Percentiles rank a stretch among this genome's conserved stretches.
These are phyloP conservation scores for Drosophila mojavensis DNA, from an alignment of 1,140 invertebrate genomes.

Conservation along the genomic window DNA sequence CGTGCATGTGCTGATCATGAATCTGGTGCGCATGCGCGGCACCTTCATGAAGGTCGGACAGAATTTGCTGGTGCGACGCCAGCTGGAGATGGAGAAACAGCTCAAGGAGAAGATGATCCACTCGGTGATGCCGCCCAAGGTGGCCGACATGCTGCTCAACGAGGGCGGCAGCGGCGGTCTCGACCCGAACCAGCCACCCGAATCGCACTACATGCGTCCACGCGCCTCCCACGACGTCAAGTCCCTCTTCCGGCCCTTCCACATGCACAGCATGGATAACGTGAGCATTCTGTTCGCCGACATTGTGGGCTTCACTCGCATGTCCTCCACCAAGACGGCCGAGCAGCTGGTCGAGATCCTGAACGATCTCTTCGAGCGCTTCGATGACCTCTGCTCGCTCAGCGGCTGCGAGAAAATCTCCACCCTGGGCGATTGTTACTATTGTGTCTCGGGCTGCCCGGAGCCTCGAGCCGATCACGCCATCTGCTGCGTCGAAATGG, in stretches of 20 bases:
- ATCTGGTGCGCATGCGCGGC: constrained; percentile 94
- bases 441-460: constrained; percentile 96
- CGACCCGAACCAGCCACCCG: constrained; percentile 75
- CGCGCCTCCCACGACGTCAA: constrained; percentile 89
- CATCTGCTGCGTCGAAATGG: constrained; percentile 94
- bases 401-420: constrained; percentile 97
- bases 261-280: constrained; percentile 97
- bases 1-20: constrained; percentile 96
- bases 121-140: constrained; percentile 97
- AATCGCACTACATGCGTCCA: constrained; percentile 82
- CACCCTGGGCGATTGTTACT: constrained; percentile 97
- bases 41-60: constrained; percentile 99
- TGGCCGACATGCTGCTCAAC: constrained; percentile 94
- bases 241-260: constrained; percentile 94
- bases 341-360: constrained; percentile 94
- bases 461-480: constrained; percentile 94
- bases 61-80: constrained; percentile 92
- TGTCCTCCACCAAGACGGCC: constrained; percentile 97
- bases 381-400: constrained; percentile 93
- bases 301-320: constrained; percentile 98
- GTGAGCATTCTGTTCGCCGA: constrained; percentile 99
- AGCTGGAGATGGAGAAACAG: constrained; percentile 96
- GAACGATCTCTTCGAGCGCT: constrained; percentile 98
- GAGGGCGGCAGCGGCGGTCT: constrained; percentile 86
- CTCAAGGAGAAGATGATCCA: constrained; percentile 99